Base-by-base conservation (phyloP, 2,797 vertebrate species). In the Hippopotamyrus pictus region DNA sequence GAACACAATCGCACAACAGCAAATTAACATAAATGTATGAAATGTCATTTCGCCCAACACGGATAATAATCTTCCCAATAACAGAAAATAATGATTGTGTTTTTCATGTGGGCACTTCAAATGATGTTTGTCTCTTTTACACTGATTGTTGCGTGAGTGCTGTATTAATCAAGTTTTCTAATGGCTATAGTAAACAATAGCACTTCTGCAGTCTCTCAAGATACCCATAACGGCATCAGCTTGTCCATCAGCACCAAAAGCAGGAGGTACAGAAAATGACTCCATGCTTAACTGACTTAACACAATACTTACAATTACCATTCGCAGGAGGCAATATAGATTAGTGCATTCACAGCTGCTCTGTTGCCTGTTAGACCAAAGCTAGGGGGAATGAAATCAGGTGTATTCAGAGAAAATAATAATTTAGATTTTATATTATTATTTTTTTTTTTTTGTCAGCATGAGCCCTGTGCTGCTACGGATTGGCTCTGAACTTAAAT, bases 51-150 rank as follows among this genome's bases (percentile, higher is more conserved):
- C 22, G n/a, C 73, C 17, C 17, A 85, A 85, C 83, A 25, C 22
- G 19, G 83, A 85, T 85, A 85, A 48, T 85, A 85, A 85, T 85
- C 83, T 85, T 85, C n/a, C 83, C 25, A 51, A 85, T 79, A 79
- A 79, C 41, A 79, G 73, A 79, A 79, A 79, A 79, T 41, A 79
- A 79, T 79, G 73, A 79, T 79, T 79, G 73, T 79, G 73, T 79
- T 79, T 79, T 79, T 79, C 37, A 79, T 79, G 73, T 79, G 73
- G 37, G 73, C 73, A 79, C 73, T 79, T 79, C 73, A 79, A 79
- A 79, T 79, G 73, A 79, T 79, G 73, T 79, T 44, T 79, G 73
- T 79, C 73, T 79, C 73, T 79, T 44, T 79, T 79, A 79, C 73
- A 79, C 33, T 79, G 73, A 41, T 79, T 79, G 73, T 79, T 79